Conservation (phyloP, 2,888 invertebrate genomes). For the Drosophila putrida region DNA sequence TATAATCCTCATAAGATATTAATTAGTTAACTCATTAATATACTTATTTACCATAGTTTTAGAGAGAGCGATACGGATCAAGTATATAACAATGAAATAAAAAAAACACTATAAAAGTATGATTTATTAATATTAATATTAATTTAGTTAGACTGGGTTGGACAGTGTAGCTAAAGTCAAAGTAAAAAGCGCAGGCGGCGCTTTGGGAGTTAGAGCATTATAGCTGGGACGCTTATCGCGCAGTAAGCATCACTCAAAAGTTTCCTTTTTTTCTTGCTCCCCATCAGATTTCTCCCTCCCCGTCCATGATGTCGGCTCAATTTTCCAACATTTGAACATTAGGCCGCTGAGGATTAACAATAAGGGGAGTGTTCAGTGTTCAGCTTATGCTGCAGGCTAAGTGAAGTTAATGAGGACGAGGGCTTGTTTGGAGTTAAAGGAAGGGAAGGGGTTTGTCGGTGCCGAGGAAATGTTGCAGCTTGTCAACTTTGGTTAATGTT, state of each 20-base stretch:
- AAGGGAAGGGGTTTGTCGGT: neutral
- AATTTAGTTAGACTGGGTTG: slow-evolving; percentile 5
- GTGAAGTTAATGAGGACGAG: slow-evolving; percentile 64
- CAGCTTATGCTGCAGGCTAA: slow-evolving; percentile 58
- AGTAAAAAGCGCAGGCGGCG: slow-evolving; percentile 48
- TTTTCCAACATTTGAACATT: slow-evolving; percentile 83
- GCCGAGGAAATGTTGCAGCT: slow-evolving; percentile 50
- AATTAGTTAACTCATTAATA: too few species aligned
- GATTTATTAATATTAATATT: too few species aligned
- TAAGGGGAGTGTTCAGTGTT: slow-evolving; percentile 29
- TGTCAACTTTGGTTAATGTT: slow-evolving; percentile 54
- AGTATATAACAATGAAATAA: too few species aligned
- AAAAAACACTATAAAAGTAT: too few species aligned
- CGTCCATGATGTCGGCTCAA: slow-evolving; percentile 71
- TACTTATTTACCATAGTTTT: too few species aligned
- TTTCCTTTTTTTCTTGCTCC: slow-evolving; percentile 52
- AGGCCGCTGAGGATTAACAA: slow-evolving; percentile 81
- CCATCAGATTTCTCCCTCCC: neutral
- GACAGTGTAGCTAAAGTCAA: slow-evolving; percentile 53
- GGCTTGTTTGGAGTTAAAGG: slow-evolving; percentile 1
- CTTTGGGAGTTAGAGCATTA: slow-evolving; percentile 51
- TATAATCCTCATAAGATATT: too few species aligned
- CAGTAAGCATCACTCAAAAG: slow-evolving; percentile 79
- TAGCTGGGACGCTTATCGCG: slow-evolving; percentile 72
- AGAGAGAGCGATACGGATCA: too few species aligned